Evolutionary conservation across 2,113 vertebrate species (phyloP).

Genomic region (Ophthalmolycus amberensis): DNA sequence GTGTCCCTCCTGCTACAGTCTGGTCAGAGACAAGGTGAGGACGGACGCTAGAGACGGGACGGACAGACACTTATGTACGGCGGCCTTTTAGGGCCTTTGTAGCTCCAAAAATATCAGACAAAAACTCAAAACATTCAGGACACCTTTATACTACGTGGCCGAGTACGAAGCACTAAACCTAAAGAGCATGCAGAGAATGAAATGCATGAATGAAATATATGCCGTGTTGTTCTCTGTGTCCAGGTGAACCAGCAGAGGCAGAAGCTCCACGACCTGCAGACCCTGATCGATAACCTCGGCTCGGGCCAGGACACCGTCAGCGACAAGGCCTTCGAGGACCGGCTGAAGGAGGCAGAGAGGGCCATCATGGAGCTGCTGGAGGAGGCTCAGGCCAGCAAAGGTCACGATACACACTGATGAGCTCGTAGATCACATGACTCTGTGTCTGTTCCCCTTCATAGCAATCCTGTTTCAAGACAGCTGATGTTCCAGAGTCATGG

Average conservation of each 20-base stretch:
- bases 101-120: no score
- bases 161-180: no score
- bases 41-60: not conserved
- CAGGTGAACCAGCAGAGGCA: conserved; percentile 94
- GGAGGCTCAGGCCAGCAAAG: conserved; percentile 93
- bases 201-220: not conserved
- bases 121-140: no score
- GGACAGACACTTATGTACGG: no score
- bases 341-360: conserved; percentile 91
- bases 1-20: conserved; percentile 94
- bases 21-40: conserved; percentile 94
- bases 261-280: conserved; percentile 92
- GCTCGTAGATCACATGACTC: no score
- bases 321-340: conserved; percentile 93
- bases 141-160: no score
- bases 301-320: conserved; percentile 87
- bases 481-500: no score
- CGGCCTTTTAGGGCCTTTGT: no score
- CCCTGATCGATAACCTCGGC: conserved; percentile 90
- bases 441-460: no score
- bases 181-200: no score
- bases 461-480: no score
- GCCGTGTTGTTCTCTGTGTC: not conserved
- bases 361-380: conserved; percentile 89
- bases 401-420: conserved; percentile 66